A percentile compares a stretch with the other conserved stretches of the same genome.
These are phyloP conservation scores for Acronicta psi DNA, from an alignment of 2,888 invertebrate species.

Conservation along the genomic window DNA sequence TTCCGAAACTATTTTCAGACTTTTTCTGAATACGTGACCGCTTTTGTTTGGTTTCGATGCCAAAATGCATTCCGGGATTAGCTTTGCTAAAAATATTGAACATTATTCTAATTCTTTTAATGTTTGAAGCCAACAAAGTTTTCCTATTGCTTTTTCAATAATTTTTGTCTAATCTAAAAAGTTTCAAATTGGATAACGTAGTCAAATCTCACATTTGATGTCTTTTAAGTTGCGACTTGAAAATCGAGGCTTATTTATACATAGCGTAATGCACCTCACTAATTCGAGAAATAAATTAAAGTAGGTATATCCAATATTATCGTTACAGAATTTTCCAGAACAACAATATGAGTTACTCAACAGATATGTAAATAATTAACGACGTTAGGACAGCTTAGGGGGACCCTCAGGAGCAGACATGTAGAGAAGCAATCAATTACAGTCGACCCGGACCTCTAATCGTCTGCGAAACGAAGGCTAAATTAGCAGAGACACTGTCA, in stretches of 20 bases:
- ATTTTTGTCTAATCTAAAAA: no score
- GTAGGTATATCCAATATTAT: neutral
- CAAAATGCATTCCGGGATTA: slow-evolving; percentile 43
- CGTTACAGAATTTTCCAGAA: slow-evolving; percentile 22
- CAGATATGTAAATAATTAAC: slow-evolving; percentile 43
- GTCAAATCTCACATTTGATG: no score
- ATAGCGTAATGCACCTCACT: no score
- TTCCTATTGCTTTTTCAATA: neutral
- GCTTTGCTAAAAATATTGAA: slow-evolving; percentile 35
- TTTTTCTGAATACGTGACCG: slow-evolving; percentile 36
- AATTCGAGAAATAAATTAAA: no score
- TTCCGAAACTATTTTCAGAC: slow-evolving; percentile 40
- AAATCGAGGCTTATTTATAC: no score
- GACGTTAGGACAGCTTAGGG: slow-evolving; percentile 31
- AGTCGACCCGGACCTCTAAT: slow-evolving; percentile 61
- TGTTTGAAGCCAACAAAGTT: neutral
- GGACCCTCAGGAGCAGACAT: slow-evolving; percentile 51
- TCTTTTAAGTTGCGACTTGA: no score
- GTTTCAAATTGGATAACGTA: no score
- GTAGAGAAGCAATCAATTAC: slow-evolving; percentile 65
- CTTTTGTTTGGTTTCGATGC: slow-evolving; percentile 26
- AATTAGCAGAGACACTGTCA: slow-evolving; percentile 70
- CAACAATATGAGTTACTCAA: slow-evolving; percentile 19
- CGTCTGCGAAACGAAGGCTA: slow-evolving; percentile 60
- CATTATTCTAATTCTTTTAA: slow-evolving; percentile 17